Evolutionary conservation across 2,113 vertebrate species (phyloP).

Genomic region (Laticauda colubrina): DNA sequence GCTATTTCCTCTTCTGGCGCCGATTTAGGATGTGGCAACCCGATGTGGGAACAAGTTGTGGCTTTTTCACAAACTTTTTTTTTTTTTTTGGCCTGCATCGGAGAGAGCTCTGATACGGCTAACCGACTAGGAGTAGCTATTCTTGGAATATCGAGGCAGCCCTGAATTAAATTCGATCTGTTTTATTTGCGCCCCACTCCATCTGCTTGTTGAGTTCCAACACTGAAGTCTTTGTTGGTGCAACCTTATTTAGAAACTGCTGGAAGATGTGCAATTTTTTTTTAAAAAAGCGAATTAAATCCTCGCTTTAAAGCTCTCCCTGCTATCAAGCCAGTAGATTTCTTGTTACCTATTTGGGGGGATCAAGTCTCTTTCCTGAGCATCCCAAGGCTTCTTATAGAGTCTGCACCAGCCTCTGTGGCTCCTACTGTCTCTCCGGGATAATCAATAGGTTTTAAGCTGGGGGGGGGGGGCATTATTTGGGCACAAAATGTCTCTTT

Average conservation of each 20-base stretch:
- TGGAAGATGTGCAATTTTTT: neutral
- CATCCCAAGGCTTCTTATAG: neutral
- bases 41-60: neutral
- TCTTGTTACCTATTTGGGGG: neutral
- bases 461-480: neutral
- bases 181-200: neutral
- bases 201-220: neutral
- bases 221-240: neutral
- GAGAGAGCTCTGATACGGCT: neutral
- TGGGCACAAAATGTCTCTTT: neutral
- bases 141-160: neutral
- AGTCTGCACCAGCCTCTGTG: neutral
- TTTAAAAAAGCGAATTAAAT: neutral
- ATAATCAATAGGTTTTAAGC: neutral
- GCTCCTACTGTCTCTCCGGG: neutral
- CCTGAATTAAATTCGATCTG: neutral
- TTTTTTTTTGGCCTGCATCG: neutral
- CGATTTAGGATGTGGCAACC: neutral
- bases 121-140: neutral
- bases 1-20: neutral
- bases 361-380: neutral
- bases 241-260: neutral
- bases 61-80: neutral
- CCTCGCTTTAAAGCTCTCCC: neutral
- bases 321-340: neutral